Evolutionary conservation across 2,888 invertebrate species (phyloP), one percentile per base, ranked within the genome.

Genomic region (Heliconius cydno): DNA sequence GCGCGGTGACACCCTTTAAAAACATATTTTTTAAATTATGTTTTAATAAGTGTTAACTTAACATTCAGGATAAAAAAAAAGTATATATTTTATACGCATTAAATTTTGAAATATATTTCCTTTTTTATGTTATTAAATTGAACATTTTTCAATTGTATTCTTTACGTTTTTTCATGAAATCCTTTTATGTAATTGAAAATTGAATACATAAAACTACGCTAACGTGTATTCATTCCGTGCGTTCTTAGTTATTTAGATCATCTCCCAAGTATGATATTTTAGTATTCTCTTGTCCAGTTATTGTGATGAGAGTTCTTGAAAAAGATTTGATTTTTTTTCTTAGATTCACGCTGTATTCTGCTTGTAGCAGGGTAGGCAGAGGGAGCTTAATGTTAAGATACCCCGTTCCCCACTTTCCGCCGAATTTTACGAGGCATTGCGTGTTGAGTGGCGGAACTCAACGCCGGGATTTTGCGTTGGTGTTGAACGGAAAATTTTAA

Each of bases 1-100:
- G 82, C 77, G 79, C 60, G 73, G 70, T 65, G 70, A 67, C 22
- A 72, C 79, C 67, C 72, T 67, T 60, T 60, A 63, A 41, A 25
- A 19, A 63, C 22, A 52, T 52, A 9, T 52, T 28, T 28, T 74
- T 19, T 12, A 46, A 65, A 25, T 22, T 12, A 9, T 38, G 7
- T 9, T 38, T 38, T 38, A 38, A 38, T 38, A 38, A 38, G 38
- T 38, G 41, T 22, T n/a, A 22, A 1, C 38, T 28, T 28, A 25
- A 28, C 1, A 28, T 15, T 65, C 25, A n/a, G 10, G 12, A 19
- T 2, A 52, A 2, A 52, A 19, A 19, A 38, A 38, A n/a, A n/a
- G 9, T 38, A 10, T 9, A 9, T 38, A 30, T 30, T 30, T 30
- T 30, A 41, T 41, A 9, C 41, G 4, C 41, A 13, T 13, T 41